Conservation (phyloP, 2,888 invertebrate genomes). For the Thera obeliscata region DNA sequence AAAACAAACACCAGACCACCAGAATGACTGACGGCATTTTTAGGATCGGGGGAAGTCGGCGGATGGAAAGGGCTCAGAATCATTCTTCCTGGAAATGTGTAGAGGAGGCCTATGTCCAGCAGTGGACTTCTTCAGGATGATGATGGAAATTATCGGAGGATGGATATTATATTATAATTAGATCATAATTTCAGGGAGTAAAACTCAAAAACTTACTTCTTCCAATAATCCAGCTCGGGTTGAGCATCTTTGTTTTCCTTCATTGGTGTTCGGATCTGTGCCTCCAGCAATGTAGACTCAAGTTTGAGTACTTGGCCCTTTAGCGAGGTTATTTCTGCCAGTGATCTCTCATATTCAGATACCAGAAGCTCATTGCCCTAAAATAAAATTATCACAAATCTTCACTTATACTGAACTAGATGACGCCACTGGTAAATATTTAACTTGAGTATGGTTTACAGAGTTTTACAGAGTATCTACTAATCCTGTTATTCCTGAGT, state of each 20-base stretch:
- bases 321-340: constrained; percentile 82
- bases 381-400: neutral
- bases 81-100: too few species aligned
- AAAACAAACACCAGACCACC: too few species aligned
- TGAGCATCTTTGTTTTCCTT: constrained; percentile 52
- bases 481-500: too few species aligned
- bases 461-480: neutral
- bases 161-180: too few species aligned
- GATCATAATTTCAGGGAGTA: too few species aligned
- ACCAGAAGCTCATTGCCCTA: constrained; percentile 82
- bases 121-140: too few species aligned
- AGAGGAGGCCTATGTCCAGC: too few species aligned
- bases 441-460: neutral
- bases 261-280: constrained; percentile 68
- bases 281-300: constrained; percentile 74
- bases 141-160: too few species aligned
- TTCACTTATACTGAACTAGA: neutral
- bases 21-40: too few species aligned
- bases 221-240: constrained; percentile 75
- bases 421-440: neutral
- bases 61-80: too few species aligned
- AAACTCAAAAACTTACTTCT: constrained; percentile 54
- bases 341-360: constrained; percentile 80
- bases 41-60: too few species aligned
- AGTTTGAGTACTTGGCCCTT: constrained; percentile 77